These are phyloP conservation scores for Penelope pileata DNA, from an alignment of 2,113 vertebrate genomes.

Conservation along the genomic window DNA sequence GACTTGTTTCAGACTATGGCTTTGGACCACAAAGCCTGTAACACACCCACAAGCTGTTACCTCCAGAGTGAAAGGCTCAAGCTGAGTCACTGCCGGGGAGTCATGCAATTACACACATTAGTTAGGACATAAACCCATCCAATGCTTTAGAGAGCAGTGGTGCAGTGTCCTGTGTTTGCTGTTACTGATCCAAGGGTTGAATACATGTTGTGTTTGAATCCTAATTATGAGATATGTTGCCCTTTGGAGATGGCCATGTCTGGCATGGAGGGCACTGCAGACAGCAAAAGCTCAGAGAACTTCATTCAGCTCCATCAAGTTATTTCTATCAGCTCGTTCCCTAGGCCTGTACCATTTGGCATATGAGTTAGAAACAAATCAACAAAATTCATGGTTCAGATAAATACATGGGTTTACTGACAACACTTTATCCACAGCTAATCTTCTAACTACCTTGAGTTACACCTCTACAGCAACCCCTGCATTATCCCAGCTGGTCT, in stretches of 20 bases:
- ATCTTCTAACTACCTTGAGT: background rate
- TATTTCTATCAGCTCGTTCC: background rate
- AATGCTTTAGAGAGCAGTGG: background rate
- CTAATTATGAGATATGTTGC: background rate
- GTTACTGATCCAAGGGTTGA: background rate
- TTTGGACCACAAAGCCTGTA: background rate
- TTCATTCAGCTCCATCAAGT: background rate
- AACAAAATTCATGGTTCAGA: background rate
- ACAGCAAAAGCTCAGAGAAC: background rate
- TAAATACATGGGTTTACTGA: background rate
- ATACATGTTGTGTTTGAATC: background rate
- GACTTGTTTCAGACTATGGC: background rate
- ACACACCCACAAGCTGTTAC: background rate
- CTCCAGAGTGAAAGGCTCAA: background rate
- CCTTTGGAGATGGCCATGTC: background rate
- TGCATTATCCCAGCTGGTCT: background rate
- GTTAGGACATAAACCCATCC: background rate
- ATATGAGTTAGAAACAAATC: background rate
- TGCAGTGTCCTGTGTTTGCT: background rate
- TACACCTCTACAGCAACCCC: background rate
- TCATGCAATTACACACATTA: background rate
- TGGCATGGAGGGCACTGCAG: background rate
- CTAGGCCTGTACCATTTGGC: background rate
- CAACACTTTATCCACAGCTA: background rate
- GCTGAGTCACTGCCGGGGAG: background rate